phyloP scores from a whole-genome alignment of 2,888 invertebrate species.

The Drosophila mercatorum region DNA sequence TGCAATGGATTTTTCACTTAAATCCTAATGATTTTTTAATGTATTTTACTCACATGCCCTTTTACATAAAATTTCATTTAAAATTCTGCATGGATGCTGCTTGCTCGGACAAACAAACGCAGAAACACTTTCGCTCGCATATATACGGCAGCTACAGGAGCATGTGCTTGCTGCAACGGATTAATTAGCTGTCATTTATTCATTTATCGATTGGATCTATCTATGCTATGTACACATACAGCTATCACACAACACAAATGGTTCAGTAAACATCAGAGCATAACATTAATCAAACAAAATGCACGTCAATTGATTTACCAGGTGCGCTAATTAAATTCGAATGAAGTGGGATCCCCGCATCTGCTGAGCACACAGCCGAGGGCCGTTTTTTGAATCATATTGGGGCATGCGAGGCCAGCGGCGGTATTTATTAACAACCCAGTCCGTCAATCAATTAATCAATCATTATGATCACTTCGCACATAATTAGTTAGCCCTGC shows the following conservation, averaged over 20 bases:
- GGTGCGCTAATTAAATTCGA: conserved; percentile 63
- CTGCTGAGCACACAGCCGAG: conserved; percentile 33
- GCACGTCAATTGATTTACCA: conserved; percentile 23
- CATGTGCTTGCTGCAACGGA: conserved; percentile 27
- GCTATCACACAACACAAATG: conserved; percentile 14
- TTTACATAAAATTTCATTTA: conserved; percentile 57
- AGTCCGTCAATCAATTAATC: conserved; percentile 46
- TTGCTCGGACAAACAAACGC: conserved; percentile 9
- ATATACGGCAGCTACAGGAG: not conserved
- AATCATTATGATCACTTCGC: conserved; percentile 48
- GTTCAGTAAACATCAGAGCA: conserved; percentile 15
- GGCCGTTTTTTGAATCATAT: conserved; percentile 26
- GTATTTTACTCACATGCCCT: conserved; percentile 49
- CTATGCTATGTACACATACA: not conserved
- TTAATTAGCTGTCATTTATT: conserved; percentile 75
- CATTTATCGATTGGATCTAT: conserved; percentile 59
- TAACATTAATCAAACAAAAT: conserved; percentile 66
- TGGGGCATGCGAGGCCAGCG: conserved; percentile 1
- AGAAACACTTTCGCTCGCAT: conserved; percentile 18
- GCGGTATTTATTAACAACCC: conserved; percentile 15
- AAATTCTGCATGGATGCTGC: conserved; percentile 66
- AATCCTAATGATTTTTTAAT: conserved; percentile 72
- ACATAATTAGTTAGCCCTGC: conserved; percentile 57
- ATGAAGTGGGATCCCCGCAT: conserved; percentile 60
- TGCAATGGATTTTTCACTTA: conserved; percentile 33